Evolutionary conservation across 2,797 vertebrate species (phyloP).

Genomic region (Esox masquinongy): DNA sequence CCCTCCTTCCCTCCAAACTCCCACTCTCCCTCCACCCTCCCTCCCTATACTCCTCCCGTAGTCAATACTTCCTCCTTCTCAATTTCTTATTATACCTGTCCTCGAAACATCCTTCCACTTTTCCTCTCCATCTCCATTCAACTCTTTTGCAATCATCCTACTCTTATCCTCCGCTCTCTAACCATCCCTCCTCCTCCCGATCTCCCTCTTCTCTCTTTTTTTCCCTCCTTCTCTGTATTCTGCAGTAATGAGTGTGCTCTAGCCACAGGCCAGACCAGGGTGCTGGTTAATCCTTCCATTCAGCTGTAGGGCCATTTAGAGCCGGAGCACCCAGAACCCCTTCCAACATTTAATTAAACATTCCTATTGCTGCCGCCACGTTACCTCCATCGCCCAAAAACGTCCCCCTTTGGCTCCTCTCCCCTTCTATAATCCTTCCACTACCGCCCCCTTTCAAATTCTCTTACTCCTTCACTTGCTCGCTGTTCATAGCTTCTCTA

Average conservation of each 20-base stretch:
- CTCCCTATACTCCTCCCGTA: neutral
- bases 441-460: neutral
- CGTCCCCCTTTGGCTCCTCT: neutral
- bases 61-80: neutral
- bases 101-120: neutral
- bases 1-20: neutral
- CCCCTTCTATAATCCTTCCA: neutral
- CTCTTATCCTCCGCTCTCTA: neutral
- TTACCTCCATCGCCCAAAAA: neutral
- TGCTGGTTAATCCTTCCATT: conserved; percentile 75
- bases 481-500: neutral
- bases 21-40: neutral
- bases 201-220: neutral
- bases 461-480: neutral
- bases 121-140: conserved; percentile 22
- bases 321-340: conserved; percentile 61
- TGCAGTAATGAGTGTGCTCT: conserved; percentile 68
- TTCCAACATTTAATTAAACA: conserved; percentile 78
- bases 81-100: no score
- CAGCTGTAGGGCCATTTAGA: conserved; percentile 73
- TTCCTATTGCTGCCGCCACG: conserved; percentile 59
- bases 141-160: conserved; percentile 30
- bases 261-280: conserved; percentile 61
- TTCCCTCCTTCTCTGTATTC: conserved; percentile 32
- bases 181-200: neutral